Evolutionary conservation across 2,888 invertebrate species (phyloP).

Genomic region (Thyatira batis): DNA sequence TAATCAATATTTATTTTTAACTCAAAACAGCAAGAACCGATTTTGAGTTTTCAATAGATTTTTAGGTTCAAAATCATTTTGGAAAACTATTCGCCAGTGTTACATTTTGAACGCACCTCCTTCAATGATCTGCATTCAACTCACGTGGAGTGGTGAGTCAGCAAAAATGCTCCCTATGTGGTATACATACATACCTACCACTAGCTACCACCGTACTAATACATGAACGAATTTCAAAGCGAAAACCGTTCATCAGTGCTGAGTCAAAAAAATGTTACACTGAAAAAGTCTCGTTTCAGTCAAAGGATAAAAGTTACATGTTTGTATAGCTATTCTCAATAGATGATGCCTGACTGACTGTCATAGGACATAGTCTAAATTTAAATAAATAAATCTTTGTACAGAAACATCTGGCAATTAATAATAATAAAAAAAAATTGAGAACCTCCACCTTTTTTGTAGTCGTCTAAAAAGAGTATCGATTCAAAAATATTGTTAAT

Average conservation of each 20-base stretch:
- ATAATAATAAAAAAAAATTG: no score
- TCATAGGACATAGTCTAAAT: no score
- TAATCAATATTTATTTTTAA: no score
- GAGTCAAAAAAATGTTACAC: background rate
- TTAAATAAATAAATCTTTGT: no score
- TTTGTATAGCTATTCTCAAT: no score
- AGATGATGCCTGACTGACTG: no score
- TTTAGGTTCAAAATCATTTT: no score
- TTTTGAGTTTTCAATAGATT: no score
- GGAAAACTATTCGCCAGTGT: conserved; percentile 6
- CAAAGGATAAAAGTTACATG: background rate
- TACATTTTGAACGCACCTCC: conserved; percentile 25
- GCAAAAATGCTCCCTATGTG: conserved; percentile 45
- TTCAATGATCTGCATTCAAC: conserved; percentile 38
- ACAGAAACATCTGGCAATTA: no score
- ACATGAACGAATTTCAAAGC: conserved; percentile 29
- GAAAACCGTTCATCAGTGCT: conserved; percentile 10
- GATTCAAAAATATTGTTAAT: background rate
- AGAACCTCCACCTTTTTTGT: no score
- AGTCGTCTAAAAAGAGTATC: no score
- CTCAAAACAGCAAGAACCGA: no score
- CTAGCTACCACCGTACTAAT: conserved; percentile 9
- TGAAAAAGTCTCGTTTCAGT: background rate
- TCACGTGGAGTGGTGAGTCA: conserved; percentile 38
- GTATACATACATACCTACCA: conserved; percentile 16